phyloP scores from a whole-genome alignment of 2,113 vertebrate genomes.

The Saimiri boliviensis region DNA sequence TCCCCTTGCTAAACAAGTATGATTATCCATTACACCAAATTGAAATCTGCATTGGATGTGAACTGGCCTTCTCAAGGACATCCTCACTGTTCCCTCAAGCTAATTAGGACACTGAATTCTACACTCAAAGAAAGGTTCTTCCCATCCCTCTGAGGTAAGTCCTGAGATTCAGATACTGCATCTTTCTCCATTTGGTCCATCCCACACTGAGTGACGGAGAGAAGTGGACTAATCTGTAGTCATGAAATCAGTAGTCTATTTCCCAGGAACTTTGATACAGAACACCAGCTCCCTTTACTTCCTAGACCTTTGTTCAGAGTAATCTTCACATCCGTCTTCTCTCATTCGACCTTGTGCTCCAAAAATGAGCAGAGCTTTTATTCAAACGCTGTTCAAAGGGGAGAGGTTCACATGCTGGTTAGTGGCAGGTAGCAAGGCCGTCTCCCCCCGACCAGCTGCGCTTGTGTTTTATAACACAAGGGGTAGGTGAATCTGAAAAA shows the following conservation, averaged over 20 bases:
- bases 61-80: not conserved
- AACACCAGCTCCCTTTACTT: not conserved
- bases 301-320: not conserved
- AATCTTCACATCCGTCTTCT: not conserved
- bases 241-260: not conserved
- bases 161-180: not conserved
- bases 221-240: not conserved
- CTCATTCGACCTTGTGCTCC: not conserved
- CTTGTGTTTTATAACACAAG: not conserved
- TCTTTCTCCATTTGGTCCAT: not conserved
- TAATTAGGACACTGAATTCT: not conserved
- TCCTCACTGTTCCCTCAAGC: not conserved
- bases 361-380: not conserved
- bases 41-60: not conserved
- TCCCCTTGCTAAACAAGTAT: not conserved
- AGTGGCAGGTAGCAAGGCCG: not conserved
- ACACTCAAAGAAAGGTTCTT: not conserved
- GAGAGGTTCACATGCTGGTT: not conserved
- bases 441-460: not conserved
- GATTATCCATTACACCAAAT: not conserved
- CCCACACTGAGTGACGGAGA: not conserved
- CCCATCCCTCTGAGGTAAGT: not conserved
- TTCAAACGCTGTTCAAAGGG: constrained; percentile 11
- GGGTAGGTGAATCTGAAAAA: not conserved
- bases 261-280: not conserved